A percentile compares a stretch with the other conserved stretches of the same genome.
These are phyloP conservation scores for Zophobas morio DNA, from an alignment of 1,140 invertebrate genomes.

Conservation along the genomic window DNA sequence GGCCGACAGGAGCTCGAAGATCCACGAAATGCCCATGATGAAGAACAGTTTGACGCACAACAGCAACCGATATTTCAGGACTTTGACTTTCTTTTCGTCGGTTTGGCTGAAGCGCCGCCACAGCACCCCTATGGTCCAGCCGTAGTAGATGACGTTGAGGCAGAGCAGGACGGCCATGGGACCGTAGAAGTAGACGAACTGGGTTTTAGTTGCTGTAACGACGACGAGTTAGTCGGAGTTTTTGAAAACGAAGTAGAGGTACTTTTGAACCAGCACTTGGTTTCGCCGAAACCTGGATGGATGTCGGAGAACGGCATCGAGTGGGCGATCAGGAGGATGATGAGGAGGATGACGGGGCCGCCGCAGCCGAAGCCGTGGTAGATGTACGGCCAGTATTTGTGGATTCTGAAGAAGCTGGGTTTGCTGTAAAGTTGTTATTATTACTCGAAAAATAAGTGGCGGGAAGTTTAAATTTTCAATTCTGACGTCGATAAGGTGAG, in stretches of 20 bases:
- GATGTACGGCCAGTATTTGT: slow-evolving; percentile 69
- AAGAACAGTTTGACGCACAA: slow-evolving; percentile 79
- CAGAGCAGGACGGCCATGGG: slow-evolving; percentile 73
- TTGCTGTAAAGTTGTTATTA: slow-evolving; percentile 60
- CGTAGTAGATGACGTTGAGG: slow-evolving; percentile 73
- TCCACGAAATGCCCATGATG: slow-evolving; percentile 82
- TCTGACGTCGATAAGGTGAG: no score
- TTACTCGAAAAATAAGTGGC: no score
- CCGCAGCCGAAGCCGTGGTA: slow-evolving; percentile 75
- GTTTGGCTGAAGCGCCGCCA: slow-evolving; percentile 71
- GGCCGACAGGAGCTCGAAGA: slow-evolving; percentile 76
- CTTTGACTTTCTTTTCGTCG: slow-evolving; percentile 70
- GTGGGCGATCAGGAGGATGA: slow-evolving; percentile 70
- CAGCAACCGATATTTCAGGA: slow-evolving; percentile 74
- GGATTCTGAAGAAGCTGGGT: slow-evolving; percentile 65
- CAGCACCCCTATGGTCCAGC: slow-evolving; percentile 71
- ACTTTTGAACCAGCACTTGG: slow-evolving; percentile 77
- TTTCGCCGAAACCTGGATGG: slow-evolving; percentile 73
- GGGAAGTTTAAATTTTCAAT: no score
- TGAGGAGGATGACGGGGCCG: slow-evolving; percentile 70
- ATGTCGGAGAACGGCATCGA: slow-evolving; percentile 69
- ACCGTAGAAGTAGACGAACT: slow-evolving; percentile 78
- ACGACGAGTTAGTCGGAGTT: neutral
- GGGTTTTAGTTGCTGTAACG: slow-evolving; percentile 70
- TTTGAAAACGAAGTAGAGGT: slow-evolving; percentile 46